Percentiles rank a stretch among this genome's conserved stretches.
Evolutionary conservation across 2,113 vertebrate species (phyloP).

Genomic region (Montifringilla adamsi): DNA sequence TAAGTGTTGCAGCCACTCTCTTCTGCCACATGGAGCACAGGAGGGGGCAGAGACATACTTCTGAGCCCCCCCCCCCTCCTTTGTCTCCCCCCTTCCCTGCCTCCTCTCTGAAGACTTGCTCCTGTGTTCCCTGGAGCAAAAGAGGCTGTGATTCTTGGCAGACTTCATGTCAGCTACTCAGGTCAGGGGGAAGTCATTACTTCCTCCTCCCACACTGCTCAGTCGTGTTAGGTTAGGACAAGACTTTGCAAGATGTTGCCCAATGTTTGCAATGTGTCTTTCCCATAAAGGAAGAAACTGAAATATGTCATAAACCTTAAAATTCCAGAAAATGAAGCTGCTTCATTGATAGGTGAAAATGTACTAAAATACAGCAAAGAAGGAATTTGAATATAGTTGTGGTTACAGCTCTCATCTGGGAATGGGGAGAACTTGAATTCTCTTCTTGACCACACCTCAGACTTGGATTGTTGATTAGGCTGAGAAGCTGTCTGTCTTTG

Average conservation of each 20-base stretch:
- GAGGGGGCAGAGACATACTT: constrained; percentile 17
- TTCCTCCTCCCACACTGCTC: constrained; percentile 61
- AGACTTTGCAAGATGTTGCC: constrained; percentile 10
- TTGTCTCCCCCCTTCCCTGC: neutral
- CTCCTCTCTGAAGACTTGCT: constrained; percentile 35
- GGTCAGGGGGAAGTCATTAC: constrained; percentile 65
- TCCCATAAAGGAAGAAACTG: constrained; percentile 29
- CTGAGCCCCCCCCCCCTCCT: neutral
- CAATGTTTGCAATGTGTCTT: constrained; percentile 46
- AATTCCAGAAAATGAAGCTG: neutral
- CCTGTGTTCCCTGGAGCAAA: constrained; percentile 55
- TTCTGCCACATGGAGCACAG: constrained; percentile 31
- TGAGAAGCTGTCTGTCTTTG: neutral
- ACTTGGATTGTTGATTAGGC: neutral
- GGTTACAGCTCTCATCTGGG: neutral
- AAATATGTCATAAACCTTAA: constrained; percentile 25
- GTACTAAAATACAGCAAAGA: neutral
- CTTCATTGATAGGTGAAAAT: neutral
- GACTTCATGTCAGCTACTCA: constrained; percentile 53
- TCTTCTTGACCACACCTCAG: neutral
- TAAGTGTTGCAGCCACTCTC: constrained; percentile 8
- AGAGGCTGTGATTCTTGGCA: constrained; percentile 66
- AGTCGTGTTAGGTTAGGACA: constrained; percentile 57
- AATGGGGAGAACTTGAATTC: neutral
- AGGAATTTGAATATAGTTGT: neutral